Percentiles rank a stretch among this genome's conserved stretches.
Evolutionary conservation across 2,888 invertebrate species (phyloP).

Genomic region (Cephus rjabovi): DNA sequence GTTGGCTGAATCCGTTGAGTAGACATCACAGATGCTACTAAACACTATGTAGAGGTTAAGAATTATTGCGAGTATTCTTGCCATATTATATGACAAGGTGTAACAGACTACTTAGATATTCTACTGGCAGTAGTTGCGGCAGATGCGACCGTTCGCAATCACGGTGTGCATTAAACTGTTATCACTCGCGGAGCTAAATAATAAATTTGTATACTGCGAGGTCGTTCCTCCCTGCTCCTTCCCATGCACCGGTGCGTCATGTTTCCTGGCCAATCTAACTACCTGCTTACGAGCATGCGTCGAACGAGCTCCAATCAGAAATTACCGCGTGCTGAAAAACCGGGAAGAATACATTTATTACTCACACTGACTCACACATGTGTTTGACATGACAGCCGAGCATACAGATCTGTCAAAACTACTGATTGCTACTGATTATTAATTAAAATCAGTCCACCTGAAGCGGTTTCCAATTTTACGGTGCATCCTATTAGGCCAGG

Average conservation of each 20-base stretch:
- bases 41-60: background rate
- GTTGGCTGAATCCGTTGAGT: background rate
- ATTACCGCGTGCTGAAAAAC: background rate
- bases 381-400: background rate
- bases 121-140: background rate
- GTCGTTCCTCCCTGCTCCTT: background rate
- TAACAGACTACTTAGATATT: background rate
- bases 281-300: background rate
- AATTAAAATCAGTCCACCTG: background rate
- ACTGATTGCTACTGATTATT: background rate
- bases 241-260: background rate
- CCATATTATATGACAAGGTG: background rate
- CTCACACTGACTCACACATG: background rate
- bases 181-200: background rate
- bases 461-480: background rate
- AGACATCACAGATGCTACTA: background rate
- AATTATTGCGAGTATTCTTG: background rate
- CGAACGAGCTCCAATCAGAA: background rate
- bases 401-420: background rate
- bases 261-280: background rate
- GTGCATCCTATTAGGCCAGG: background rate
- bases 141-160: background rate
- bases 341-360: background rate
- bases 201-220: background rate
- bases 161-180: background rate